Evolutionary conservation across 2,888 invertebrate genomes (phyloP), one percentile per base, ranked within the genome.

Genomic region (Pristionchus exspectatus): DNA sequence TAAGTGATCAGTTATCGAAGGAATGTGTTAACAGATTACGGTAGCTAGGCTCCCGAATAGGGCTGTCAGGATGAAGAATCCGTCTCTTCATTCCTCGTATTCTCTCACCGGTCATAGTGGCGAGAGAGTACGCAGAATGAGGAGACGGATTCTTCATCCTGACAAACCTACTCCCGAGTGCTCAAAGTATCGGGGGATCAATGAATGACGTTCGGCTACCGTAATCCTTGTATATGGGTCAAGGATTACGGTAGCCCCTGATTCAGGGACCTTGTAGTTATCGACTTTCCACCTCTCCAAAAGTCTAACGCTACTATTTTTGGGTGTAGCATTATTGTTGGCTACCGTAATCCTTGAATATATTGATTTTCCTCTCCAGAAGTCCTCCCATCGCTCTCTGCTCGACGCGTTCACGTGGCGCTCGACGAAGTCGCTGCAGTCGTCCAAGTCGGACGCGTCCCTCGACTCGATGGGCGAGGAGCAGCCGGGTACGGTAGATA

Each of bases 401-500:
- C 81, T 81, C 50, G 81, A 81, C 81, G 50, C 81, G n/a, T 50
- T 44, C 81, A 81, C 81, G 50, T 81, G 81, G 81, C 81, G 50
- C 50, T 81, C 81, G 81, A 81, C 81, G 14, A 81, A 81, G 50
- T 81, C 81, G 50, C 81, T 81, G 81, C 81, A 81, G 81, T 81
- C 81, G 50, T 54, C 50, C 50, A 50, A 50, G 81, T 81, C 81
- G 50, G 81, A 81, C 81, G 38, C 81, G 12, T 81, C 81, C 21
- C 81, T 81, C 81, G 81, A 81, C 33, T 81, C 81, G 81, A n/a
- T 54, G 81, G 81, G 81, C 30, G 81, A 81, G 81, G 81, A 81
- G 54, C 24, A 81, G 50, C 81, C 81, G 33, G 81, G 81, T 81
- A 81, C 81, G 81, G 81, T 81, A 77, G 24, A 69, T 69, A 81